Conservation (phyloP, 2,113 vertebrate species). For the Neolamprologus ventralis region DNA sequence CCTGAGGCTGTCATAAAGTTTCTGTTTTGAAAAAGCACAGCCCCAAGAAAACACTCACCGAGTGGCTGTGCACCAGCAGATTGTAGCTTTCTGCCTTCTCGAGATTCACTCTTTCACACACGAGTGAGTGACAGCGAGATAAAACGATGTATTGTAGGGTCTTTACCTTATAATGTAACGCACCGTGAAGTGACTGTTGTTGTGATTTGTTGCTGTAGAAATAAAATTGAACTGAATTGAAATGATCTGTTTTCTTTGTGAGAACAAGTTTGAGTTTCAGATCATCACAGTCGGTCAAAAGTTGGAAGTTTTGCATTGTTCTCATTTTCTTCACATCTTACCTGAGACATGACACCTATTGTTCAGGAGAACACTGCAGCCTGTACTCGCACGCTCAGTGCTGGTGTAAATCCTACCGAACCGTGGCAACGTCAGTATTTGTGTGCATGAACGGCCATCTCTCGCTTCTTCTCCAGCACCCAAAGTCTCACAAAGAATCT, state of each 20-base stretch:
- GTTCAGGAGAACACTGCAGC: not conserved
- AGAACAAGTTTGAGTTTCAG: not conserved
- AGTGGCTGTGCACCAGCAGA: not conserved
- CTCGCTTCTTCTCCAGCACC: not conserved
- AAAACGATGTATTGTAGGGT: not conserved
- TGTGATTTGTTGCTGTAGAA: not conserved
- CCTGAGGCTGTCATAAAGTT: not conserved
- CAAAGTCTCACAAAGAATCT: not conserved
- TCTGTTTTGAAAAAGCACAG: not conserved
- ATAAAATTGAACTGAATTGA: not conserved
- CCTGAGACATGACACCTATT: not conserved
- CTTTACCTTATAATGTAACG: not conserved
- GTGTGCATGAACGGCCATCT: accelerated
- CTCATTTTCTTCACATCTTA: not conserved
- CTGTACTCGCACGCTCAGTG: not conserved
- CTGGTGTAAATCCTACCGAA: not conserved
- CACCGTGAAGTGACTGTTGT: not conserved
- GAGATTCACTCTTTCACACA: not conserved
- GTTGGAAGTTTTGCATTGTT: not conserved
- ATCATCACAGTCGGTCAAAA: not conserved
- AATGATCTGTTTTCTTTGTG: not conserved
- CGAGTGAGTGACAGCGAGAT: not conserved
- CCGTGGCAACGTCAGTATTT: not conserved
- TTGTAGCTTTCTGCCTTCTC: not conserved
- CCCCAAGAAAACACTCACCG: not conserved